phyloP scores from a whole-genome alignment of 2,797 vertebrate genomes.

The Orestias chungarensis region DNA sequence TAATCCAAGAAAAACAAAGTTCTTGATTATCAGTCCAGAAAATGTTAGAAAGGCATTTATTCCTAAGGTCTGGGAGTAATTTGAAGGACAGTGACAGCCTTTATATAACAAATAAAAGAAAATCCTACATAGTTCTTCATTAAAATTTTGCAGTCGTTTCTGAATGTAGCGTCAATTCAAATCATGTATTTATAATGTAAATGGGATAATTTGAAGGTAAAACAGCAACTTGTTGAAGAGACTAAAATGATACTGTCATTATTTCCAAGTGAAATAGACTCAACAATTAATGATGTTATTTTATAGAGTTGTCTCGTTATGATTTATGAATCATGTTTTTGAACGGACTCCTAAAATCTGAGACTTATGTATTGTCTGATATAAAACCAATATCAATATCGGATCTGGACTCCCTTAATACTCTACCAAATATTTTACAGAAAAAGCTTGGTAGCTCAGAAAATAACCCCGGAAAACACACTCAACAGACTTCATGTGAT shows the following conservation, averaged over 20 bases:
- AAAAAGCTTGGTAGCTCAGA: too few relatives aligned
- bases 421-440: too few relatives aligned
- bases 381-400: too few relatives aligned
- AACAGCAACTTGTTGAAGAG: not conserved
- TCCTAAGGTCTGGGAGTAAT: not conserved
- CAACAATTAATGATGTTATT: too few relatives aligned
- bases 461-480: not conserved
- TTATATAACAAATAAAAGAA: not conserved
- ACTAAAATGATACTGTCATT: too few relatives aligned
- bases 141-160: not conserved
- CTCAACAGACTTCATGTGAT: not conserved
- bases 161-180: not conserved
- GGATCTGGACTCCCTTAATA: too few relatives aligned
- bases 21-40: not conserved
- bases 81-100: not conserved
- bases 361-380: too few relatives aligned
- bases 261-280: not conserved
- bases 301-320: too few relatives aligned
- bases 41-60: not conserved
- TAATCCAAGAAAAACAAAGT: too few relatives aligned
- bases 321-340: too few relatives aligned
- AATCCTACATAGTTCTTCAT: not conserved
- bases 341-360: too few relatives aligned
- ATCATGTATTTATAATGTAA: not conserved
- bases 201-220: not conserved